phyloP scores from a whole-genome alignment of 1,140 invertebrate genomes.

The Calephelis nemesis region DNA sequence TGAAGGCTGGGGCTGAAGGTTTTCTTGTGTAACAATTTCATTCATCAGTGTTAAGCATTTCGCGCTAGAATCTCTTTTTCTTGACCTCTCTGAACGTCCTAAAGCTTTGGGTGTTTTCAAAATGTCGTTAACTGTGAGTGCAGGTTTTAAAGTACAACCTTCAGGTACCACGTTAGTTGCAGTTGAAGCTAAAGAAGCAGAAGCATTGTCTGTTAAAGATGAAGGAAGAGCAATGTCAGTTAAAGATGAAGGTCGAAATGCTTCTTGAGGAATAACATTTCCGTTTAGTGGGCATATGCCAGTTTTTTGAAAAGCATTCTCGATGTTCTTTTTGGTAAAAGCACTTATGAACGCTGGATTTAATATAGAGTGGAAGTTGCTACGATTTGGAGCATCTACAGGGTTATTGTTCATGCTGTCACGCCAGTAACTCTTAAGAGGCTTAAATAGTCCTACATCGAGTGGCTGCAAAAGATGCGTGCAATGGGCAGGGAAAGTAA shows the following conservation, averaged over 20 bases:
- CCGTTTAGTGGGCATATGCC: constrained; percentile 16
- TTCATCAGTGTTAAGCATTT: constrained; percentile 3
- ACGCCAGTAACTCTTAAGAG: constrained; percentile 19
- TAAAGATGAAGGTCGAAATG: not conserved
- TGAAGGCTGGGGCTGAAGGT: not conserved
- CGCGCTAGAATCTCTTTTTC: constrained; percentile 3
- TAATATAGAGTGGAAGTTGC: constrained; percentile 19
- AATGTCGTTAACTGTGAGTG: not conserved
- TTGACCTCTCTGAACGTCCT: not conserved
- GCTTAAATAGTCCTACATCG: constrained; percentile 19
- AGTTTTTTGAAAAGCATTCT: constrained; percentile 20
- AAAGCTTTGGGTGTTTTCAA: constrained; percentile 10
- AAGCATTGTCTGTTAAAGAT: no score
- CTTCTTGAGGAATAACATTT: constrained; percentile 1
- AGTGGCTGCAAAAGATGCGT: constrained; percentile 20
- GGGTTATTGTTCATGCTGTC: constrained; percentile 21
- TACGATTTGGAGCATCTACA: constrained; percentile 18
- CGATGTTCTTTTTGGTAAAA: constrained; percentile 15
- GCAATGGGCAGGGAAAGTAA: constrained; percentile 21
- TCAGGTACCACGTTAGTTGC: not conserved
- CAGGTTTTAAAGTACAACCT: not conserved
- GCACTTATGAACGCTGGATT: constrained; percentile 20
- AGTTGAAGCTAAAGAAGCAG: not conserved
- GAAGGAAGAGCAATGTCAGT: not conserved
- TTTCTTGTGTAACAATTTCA: constrained; percentile 1